Evolutionary conservation across 92 coral and sea anemone genomes (phyloP).

Genomic region (Pocillopora grandis): DNA sequence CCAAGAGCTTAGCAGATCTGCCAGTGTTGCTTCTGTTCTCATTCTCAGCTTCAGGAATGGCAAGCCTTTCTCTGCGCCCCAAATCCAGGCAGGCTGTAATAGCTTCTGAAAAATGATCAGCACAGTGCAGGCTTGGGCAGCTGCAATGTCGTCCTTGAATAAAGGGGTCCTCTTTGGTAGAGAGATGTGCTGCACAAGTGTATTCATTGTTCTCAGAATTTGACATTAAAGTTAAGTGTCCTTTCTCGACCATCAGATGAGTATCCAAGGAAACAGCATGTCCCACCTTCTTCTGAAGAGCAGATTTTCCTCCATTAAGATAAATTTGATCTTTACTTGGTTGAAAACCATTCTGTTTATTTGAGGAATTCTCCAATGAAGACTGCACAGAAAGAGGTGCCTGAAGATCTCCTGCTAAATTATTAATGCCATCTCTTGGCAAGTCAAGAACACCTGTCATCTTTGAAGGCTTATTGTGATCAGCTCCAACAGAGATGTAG

Average conservation of each 20-base stretch:
- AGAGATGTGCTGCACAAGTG: not conserved
- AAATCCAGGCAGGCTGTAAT: slow-evolving; percentile 61
- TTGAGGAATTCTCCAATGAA: not conserved
- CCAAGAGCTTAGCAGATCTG: not conserved
- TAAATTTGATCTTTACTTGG: not conserved
- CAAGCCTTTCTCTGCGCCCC: slow-evolving; percentile 48
- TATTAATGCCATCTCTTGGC: not conserved
- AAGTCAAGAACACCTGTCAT: not conserved
- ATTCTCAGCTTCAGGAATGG: slow-evolving; percentile 23
- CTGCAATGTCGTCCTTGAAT: slow-evolving; percentile 75
- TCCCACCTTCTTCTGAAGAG: slow-evolving; percentile 35
- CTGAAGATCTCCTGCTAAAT: not conserved
- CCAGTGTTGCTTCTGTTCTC: not conserved
- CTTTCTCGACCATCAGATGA: slow-evolving; percentile 28
- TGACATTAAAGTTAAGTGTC: not conserved
- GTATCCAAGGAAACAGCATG: slow-evolving; percentile 60
- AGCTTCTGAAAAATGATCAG: slow-evolving; percentile 61
- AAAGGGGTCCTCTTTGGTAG: slow-evolving; percentile 57
- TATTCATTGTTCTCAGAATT: not conserved
- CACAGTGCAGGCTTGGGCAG: slow-evolving; percentile 66
- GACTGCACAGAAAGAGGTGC: not conserved
- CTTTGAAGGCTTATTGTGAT: not conserved
- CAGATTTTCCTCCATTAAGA: not conserved
- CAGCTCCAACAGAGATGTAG: slow-evolving; percentile 1
- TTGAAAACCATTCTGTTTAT: slow-evolving; percentile 4